A percentile compares a stretch with the other conserved stretches of the same genome.
Evolutionary conservation across 2,113 vertebrate species (phyloP).

Genomic region (Dermatemys mawii): DNA sequence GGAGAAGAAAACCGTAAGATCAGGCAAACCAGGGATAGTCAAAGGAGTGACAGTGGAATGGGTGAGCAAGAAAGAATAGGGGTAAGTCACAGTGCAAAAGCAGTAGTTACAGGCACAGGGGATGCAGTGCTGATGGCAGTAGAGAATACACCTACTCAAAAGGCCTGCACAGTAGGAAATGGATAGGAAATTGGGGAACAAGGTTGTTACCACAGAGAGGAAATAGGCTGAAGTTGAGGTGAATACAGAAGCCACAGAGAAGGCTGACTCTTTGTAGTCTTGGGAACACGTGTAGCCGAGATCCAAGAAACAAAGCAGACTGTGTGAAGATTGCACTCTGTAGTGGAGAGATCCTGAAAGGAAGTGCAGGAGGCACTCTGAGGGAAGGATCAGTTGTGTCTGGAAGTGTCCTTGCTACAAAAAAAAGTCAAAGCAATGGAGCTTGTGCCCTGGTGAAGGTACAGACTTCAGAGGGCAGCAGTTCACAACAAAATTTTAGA

Average conservation of each 20-base stretch:
- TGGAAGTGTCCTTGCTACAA: neutral
- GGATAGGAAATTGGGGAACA: neutral
- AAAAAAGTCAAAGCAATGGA: neutral
- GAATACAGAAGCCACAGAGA: neutral
- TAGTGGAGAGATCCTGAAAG: neutral
- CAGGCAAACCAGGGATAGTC: neutral
- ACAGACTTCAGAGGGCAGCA: neutral
- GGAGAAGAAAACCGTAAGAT: neutral
- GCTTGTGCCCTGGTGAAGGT: neutral
- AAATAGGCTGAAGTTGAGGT: neutral
- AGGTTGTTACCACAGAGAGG: neutral
- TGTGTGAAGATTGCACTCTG: neutral
- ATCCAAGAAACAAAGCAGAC: neutral
- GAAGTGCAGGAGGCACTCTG: neutral
- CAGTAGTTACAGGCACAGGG: neutral
- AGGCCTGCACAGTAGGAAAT: neutral
- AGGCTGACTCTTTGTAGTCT: neutral
- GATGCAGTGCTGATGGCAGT: neutral
- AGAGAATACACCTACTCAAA: neutral
- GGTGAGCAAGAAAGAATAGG: no score
- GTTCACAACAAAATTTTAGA: neutral
- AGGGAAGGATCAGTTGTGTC: neutral
- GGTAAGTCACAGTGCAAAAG: neutral
- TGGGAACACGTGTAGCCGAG: neutral
- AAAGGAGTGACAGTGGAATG: neutral